phyloP scores from a whole-genome alignment of 2,888 invertebrate species.

The Panopea generosa region DNA sequence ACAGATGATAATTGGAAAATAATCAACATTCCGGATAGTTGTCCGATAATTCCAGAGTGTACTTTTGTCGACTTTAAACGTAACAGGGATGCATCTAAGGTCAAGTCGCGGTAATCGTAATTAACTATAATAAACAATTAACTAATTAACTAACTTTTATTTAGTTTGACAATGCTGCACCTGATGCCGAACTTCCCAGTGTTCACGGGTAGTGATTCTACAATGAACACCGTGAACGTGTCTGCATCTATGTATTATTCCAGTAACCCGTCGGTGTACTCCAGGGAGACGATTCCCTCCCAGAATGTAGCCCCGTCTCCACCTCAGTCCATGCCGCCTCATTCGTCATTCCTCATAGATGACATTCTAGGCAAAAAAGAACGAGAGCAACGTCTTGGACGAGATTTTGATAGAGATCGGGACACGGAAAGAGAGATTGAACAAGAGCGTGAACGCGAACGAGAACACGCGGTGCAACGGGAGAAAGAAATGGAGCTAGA shows the following conservation, averaged over 20 bases:
- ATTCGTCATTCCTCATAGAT: constrained; percentile 72
- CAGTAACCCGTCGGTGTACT: constrained; percentile 30
- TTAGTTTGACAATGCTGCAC: constrained; percentile 36
- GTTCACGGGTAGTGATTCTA: constrained; percentile 14
- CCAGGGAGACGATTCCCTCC: constrained; percentile 21
- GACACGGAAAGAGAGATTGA: constrained; percentile 19
- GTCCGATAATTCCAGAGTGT: too few species aligned
- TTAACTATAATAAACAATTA: too few species aligned
- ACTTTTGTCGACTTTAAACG: too few species aligned
- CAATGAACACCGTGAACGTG: not conserved
- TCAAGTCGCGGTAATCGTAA: too few species aligned
- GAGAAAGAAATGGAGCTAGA: constrained; percentile 17
- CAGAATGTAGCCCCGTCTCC: constrained; percentile 1
- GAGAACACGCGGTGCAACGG: constrained; percentile 1
- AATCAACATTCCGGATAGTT: too few species aligned
- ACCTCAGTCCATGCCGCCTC: constrained; percentile 29
- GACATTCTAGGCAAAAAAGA: constrained; percentile 67
- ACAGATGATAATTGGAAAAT: too few species aligned
- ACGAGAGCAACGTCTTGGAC: constrained; percentile 25
- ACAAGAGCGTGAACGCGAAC: constrained; percentile 9
- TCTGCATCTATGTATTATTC: constrained; percentile 38
- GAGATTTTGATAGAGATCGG: constrained; percentile 11
- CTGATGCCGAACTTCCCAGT: constrained; percentile 41
- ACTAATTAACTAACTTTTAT: too few species aligned
- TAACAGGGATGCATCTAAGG: too few species aligned